phyloP scores from a whole-genome alignment of 2,113 vertebrate genomes.

The Etheostoma spectabile region DNA sequence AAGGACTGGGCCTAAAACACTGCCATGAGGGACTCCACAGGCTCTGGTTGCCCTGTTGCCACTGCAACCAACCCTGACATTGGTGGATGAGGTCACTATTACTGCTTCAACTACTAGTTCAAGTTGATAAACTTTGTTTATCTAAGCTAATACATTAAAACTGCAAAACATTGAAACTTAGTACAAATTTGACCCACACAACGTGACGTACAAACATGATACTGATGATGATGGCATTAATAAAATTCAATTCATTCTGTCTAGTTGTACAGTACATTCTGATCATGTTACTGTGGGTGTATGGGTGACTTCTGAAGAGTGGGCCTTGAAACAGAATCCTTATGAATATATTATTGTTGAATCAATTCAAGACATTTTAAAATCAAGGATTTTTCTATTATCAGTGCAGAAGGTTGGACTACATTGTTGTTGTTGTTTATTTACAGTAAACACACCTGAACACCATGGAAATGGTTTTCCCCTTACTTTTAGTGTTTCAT shows the following conservation, averaged over 20 bases:
- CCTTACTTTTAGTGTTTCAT: background rate
- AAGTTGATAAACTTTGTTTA: no score
- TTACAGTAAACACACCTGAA: background rate
- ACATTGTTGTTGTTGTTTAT: background rate
- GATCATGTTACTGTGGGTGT: no score
- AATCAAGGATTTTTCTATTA: background rate
- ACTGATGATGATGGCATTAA: background rate
- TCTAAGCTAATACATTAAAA: no score
- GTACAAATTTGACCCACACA: background rate
- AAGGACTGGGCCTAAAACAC: background rate
- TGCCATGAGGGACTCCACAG: background rate
- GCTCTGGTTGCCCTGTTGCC: constrained; percentile 17
- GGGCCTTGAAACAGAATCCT: background rate
- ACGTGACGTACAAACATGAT: background rate
- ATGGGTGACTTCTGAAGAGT: no score
- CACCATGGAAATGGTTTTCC: background rate
- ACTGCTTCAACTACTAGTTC: background rate
- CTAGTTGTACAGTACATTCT: no score
- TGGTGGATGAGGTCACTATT: constrained; percentile 1
- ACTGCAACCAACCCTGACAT: constrained; percentile 34
- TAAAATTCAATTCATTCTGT: background rate
- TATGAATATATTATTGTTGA: background rate
- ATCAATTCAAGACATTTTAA: background rate
- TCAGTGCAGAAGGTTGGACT: background rate
- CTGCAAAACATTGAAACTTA: background rate